Evolutionary conservation across 35 echinoderm and acorn worm species (phyloP).

Genomic region (Heliocidaris erythrogramma): DNA sequence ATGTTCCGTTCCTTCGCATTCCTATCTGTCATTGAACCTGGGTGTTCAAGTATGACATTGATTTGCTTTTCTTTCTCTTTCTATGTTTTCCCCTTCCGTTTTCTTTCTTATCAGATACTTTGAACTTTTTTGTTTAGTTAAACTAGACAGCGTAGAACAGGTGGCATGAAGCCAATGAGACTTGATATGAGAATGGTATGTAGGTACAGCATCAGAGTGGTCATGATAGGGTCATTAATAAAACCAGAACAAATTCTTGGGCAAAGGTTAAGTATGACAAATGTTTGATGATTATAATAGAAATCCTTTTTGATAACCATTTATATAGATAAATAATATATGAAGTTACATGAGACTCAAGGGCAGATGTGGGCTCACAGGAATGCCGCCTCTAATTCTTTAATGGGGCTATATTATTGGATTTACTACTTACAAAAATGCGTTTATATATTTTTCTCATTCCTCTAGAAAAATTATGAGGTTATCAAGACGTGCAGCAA

Average conservation of each 20-base stretch:
- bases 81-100: not conserved
- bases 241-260: slow-evolving; percentile 12
- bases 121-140: not conserved
- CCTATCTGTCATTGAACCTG: not conserved
- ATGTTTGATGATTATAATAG: not conserved
- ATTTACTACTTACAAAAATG: no score
- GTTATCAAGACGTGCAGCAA: no score
- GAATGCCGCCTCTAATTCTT: not conserved
- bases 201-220: not conserved
- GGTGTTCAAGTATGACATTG: not conserved
- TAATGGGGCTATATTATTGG: no score
- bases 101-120: not conserved
- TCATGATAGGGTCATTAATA: not conserved
- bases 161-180: not conserved
- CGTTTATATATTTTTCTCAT: no score
- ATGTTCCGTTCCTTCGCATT: not conserved
- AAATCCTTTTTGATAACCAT: not conserved
- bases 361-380: not conserved
- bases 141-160: not conserved
- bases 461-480: no score
- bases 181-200: not conserved
- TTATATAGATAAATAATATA: not conserved
- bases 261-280: slow-evolving; percentile 11
- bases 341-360: not conserved
- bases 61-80: not conserved